Conservation (phyloP, 2,113 vertebrate species). For the Syrrhaptes paradoxus region DNA sequence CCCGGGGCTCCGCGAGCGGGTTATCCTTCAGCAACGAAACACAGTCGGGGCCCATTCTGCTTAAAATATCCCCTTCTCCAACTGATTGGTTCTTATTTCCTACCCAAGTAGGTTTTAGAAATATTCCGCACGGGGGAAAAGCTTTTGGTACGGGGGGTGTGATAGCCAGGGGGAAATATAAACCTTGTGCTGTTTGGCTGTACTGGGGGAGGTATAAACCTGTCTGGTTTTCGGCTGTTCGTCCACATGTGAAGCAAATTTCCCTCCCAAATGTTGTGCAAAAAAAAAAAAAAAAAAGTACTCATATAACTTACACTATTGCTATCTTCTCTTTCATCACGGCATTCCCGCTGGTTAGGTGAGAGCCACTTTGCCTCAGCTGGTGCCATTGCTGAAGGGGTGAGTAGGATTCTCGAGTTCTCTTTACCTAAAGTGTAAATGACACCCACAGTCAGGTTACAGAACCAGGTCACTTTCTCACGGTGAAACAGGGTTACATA, state of each 20-base stretch:
- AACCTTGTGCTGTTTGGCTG: too few relatives aligned
- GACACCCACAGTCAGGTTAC: background rate
- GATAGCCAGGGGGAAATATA: background rate
- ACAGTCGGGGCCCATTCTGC: too few relatives aligned
- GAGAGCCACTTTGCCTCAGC: background rate
- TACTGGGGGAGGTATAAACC: too few relatives aligned
- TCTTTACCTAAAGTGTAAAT: background rate
- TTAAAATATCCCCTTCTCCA: too few relatives aligned
- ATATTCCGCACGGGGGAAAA: too few relatives aligned
- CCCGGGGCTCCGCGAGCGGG: too few relatives aligned
- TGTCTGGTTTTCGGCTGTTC: background rate
- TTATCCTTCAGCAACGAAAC: too few relatives aligned
- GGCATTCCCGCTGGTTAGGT: background rate
- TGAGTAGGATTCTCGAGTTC: rapidly evolving
- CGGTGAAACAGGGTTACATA: background rate
- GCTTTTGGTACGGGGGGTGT: background rate
- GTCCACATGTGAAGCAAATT: background rate
- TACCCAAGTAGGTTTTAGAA: too few relatives aligned
- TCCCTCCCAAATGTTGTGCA: background rate
- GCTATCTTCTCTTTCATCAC: background rate
- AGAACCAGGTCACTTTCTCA: background rate
- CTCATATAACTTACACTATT: rapidly evolving
- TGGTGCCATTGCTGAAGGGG: rapidly evolving
- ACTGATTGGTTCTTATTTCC: too few relatives aligned
- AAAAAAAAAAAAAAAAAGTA: rapidly evolving